Conservation (phyloP, 2,113 vertebrate genomes). For the Bothrops jararaca region DNA sequence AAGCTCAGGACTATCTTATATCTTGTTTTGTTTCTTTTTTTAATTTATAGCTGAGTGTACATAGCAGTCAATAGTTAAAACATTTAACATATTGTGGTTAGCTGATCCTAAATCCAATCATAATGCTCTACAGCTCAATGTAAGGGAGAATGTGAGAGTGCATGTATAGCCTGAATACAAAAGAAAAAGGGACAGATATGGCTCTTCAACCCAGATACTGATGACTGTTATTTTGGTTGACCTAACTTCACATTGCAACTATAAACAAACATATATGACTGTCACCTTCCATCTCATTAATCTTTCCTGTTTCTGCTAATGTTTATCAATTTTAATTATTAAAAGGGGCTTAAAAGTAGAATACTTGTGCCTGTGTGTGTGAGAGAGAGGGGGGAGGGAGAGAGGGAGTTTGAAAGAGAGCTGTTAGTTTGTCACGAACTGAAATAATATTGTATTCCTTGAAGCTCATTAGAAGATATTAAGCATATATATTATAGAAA, state of each 20-base stretch:
- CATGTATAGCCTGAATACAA: not conserved
- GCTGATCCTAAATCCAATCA: too few species aligned
- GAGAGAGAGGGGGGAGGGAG: not conserved
- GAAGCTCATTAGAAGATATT: conserved; percentile 83
- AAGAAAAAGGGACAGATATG: not conserved
- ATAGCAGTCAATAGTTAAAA: not conserved
- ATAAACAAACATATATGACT: not conserved
- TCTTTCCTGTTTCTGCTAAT: not conserved
- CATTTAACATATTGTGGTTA: too few species aligned
- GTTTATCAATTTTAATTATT: conserved; percentile 11
- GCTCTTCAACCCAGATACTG: not conserved
- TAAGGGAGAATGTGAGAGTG: not conserved
- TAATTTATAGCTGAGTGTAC: not conserved
- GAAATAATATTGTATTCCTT: conserved; percentile 80
- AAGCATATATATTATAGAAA: conserved; percentile 71
- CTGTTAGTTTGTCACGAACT: conserved; percentile 80
- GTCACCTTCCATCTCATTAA: not conserved
- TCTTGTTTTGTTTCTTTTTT: not conserved
- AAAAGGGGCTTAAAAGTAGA: not conserved
- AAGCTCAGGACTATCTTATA: too few species aligned
- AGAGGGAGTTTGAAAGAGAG: conserved; percentile 16
- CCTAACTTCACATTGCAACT: not conserved
- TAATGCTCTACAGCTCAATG: too few species aligned
- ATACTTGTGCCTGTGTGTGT: not conserved
- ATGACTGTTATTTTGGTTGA: not conserved